phyloP scores from a whole-genome alignment of 1,140 invertebrate species.

The Leptinotarsa defecta region DNA sequence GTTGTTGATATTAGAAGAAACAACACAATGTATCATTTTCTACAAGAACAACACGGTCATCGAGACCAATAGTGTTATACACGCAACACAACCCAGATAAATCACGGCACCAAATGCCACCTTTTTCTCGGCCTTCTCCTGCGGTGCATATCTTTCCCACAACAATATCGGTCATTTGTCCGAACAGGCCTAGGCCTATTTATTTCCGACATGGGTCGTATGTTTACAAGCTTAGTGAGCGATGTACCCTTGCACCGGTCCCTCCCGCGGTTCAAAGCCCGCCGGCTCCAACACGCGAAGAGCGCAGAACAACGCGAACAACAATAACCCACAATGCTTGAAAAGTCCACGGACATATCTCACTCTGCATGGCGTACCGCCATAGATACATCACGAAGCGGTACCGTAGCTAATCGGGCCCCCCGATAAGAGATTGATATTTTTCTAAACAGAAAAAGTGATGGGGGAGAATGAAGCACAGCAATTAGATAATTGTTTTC shows the following conservation, averaged over 20 bases:
- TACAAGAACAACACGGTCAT: too few species aligned
- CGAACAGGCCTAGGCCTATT: constrained; percentile 24
- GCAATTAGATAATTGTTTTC: neutral
- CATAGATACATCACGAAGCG: constrained; percentile 19
- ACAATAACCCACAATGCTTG: constrained; percentile 22
- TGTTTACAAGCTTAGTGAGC: constrained; percentile 38
- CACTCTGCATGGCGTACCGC: constrained; percentile 35
- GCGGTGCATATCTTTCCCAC: constrained; percentile 42
- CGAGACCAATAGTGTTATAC: too few species aligned
- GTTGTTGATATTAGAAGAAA: too few species aligned
- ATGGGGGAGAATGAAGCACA: neutral
- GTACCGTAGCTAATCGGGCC: constrained; percentile 22
- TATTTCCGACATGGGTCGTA: constrained; percentile 36
- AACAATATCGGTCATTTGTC: constrained; percentile 39
- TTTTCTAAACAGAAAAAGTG: constrained; percentile 33
- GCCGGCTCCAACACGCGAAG: constrained; percentile 39
- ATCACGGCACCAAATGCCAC: neutral
- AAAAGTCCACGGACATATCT: constrained; percentile 39
- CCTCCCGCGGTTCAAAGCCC: constrained; percentile 36
- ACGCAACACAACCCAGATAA: neutral
- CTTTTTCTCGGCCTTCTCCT: constrained; percentile 22
- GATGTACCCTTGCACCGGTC: constrained; percentile 27
- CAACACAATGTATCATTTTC: too few species aligned
- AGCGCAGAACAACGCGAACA: constrained; percentile 32
- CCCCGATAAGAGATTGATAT: constrained; percentile 49